These are phyloP conservation scores for Tokudaia muenninki DNA, from an alignment of 2,797 vertebrate species.

Conservation along the genomic window DNA sequence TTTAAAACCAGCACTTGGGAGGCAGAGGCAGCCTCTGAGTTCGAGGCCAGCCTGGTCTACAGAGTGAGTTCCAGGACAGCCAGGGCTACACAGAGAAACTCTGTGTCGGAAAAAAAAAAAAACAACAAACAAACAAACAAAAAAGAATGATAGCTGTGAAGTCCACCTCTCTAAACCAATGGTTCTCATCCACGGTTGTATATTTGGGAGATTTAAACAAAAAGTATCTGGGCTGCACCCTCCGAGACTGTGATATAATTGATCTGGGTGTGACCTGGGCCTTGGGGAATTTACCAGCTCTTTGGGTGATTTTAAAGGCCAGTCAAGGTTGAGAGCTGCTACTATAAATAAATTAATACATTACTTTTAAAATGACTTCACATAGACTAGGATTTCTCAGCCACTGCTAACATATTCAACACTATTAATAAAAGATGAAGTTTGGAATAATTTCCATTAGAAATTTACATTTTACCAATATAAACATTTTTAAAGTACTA, in stretches of 20 bases:
- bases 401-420: constrained; percentile 8
- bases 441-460: constrained; percentile 1
- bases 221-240: not conserved
- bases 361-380: constrained; percentile 54
- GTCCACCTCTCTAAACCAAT: constrained; percentile 20
- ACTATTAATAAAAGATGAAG: constrained; percentile 9
- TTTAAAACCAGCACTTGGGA: no score
- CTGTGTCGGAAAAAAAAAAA: no score
- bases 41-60: no score
- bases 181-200: not conserved
- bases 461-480: constrained; percentile 56
- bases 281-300: constrained; percentile 4
- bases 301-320: constrained; percentile 52
- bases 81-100: no score
- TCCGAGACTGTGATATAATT: not conserved
- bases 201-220: constrained; percentile 43
- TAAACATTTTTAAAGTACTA: not conserved
- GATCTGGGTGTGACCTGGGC: not conserved
- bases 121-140: no score
- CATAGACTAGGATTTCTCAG: constrained; percentile 5
- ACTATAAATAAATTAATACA: constrained; percentile 45
- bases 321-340: constrained; percentile 47
- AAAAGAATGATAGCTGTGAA: constrained; percentile 27
- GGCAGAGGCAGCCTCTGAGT: no score
- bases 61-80: no score